These are phyloP conservation scores for Penaeus monodon DNA, from an alignment of 2,888 invertebrate genomes.

Conservation along the genomic window DNA sequence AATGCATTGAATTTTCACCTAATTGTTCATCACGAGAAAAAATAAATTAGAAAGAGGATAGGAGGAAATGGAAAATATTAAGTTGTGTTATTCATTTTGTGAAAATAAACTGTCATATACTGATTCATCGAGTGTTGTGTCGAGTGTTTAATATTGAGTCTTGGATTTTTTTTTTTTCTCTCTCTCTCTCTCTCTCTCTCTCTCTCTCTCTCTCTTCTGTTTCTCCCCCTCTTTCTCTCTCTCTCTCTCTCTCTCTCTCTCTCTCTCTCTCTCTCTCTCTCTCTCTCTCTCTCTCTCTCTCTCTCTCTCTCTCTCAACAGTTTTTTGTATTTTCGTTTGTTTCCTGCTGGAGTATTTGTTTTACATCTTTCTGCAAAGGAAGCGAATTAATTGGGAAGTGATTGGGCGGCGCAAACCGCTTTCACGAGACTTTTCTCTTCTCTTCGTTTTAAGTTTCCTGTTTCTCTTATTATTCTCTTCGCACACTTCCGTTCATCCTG, in stretches of 20 bases:
- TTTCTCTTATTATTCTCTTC: background rate
- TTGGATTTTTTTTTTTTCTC: too few relatives aligned
- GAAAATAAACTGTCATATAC: too few relatives aligned
- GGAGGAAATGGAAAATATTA: too few relatives aligned
- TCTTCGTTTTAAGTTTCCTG: background rate
- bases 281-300: background rate
- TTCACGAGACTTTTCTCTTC: too few relatives aligned
- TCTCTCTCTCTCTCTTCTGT: slow-evolving; percentile 11
- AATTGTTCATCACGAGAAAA: too few relatives aligned
- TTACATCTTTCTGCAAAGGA: background rate
- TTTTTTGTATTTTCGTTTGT: background rate
- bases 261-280: background rate
- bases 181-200: background rate
- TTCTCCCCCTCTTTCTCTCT: background rate
- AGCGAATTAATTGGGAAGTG: background rate
- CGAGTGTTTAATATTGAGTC: too few relatives aligned
- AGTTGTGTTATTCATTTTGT: too few relatives aligned
- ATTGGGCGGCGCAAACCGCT: background rate
- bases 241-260: too few relatives aligned
- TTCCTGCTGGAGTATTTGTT: background rate
- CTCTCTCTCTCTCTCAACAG: background rate
- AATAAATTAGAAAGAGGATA: too few relatives aligned
- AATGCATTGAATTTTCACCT: too few relatives aligned
- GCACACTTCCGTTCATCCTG: background rate
- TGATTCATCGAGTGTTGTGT: too few relatives aligned